Evolutionary conservation across 1,140 invertebrate species (phyloP).

Genomic region (Neodiprion fabricii): DNA sequence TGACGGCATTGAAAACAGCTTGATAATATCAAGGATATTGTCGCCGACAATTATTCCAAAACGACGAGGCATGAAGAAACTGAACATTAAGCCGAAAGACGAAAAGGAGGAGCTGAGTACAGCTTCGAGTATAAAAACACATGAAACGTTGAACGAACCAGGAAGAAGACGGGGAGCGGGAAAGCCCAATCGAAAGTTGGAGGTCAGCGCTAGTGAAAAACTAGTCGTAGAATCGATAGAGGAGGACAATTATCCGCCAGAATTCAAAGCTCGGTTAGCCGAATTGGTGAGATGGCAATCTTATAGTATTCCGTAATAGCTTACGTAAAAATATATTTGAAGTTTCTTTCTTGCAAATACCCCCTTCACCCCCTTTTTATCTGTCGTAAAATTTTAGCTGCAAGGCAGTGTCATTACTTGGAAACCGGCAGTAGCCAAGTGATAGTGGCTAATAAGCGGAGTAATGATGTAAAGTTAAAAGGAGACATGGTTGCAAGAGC

Average conservation of each 20-base stretch:
- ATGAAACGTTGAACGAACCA: not conserved
- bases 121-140: conserved; percentile 9
- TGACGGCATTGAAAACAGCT: too few species aligned
- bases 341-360: too few species aligned
- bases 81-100: conserved; percentile 9
- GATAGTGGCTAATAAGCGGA: too few species aligned
- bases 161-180: not conserved
- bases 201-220: conserved; percentile 44
- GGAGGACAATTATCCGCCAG: conserved; percentile 55
- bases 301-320: too few species aligned
- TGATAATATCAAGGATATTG: conserved; percentile 6
- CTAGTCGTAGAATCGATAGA: conserved; percentile 35
- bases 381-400: too few species aligned
- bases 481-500: too few species aligned
- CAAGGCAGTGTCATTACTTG: too few species aligned
- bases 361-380: too few species aligned
- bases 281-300: conserved; percentile 45
- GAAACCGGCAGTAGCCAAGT: too few species aligned
- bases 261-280: conserved; percentile 53
- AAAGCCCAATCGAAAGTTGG: conserved; percentile 21
- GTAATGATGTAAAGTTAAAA: too few species aligned
- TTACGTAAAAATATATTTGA: too few species aligned
- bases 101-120: conserved; percentile 10
- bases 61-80: conserved; percentile 16
- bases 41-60: not conserved